Conservation (phyloP, 1,140 invertebrate genomes). For the Brachionus asplanchnoidis region DNA sequence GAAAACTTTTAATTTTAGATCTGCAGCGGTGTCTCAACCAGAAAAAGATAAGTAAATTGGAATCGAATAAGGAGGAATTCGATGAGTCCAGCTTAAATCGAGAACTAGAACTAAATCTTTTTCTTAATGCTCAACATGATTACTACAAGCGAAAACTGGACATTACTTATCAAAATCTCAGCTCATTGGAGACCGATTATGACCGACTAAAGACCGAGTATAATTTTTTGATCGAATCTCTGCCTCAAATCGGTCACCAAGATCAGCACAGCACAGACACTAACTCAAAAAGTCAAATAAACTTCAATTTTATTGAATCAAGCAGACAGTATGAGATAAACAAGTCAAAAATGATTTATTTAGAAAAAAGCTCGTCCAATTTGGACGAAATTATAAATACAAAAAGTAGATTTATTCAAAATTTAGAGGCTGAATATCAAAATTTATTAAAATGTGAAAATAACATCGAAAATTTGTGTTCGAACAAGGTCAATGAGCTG, state of each 20-base stretch:
- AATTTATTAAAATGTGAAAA: slow-evolving; percentile 17
- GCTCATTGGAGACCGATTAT: neutral
- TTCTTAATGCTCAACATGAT: neutral
- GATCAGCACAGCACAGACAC: neutral
- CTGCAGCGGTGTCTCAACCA: neutral
- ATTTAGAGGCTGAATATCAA: slow-evolving; percentile 6
- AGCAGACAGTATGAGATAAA: neutral
- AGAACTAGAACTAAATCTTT: slow-evolving; percentile 3
- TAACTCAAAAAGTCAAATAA: neutral
- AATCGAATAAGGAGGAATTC: neutral
- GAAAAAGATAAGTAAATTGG: neutral
- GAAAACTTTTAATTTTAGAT: slow-evolving; percentile 8
- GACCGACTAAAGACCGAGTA: neutral
- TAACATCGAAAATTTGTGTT: neutral
- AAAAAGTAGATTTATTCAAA: neutral
- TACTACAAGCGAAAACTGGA: slow-evolving; percentile 13
- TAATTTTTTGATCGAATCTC: neutral
- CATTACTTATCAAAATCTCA: neutral
- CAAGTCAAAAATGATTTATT: neutral
- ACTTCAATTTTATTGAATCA: neutral
- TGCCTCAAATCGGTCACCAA: neutral
- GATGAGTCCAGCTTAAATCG: neutral
- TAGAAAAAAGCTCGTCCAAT: slow-evolving; percentile 1
- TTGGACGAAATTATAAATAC: neutral
- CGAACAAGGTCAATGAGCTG: neutral